Evolutionary conservation across 1,140 invertebrate genomes (phyloP), one percentile per base, ranked within the genome.

Genomic region (Drosophila nannoptera): DNA sequence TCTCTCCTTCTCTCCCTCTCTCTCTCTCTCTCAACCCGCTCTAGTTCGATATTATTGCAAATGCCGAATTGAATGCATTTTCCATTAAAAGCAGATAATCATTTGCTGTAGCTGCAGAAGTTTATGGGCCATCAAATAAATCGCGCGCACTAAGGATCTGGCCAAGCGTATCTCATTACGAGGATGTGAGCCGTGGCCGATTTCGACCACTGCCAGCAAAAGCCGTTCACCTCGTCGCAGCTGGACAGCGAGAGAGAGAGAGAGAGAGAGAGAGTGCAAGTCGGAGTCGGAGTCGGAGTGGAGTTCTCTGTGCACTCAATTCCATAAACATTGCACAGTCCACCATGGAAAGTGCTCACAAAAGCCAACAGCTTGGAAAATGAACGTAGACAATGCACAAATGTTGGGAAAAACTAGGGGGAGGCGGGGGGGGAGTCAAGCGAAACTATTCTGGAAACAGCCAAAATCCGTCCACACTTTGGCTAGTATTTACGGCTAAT

Each of bases 331-430:
- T 48, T 72, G 42, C 61, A 66, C 43, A 67, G 33, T 36, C 53
- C 31, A 45, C 49, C 49, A 22, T 42, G 7, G 38, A 36, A 54
- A 54, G 64, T 49, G 58, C 63, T 43, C 62, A 63, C 59, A 66
- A 80, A 84, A 83, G 31, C 73, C 59, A 83, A 84, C 73, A 76
- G 69, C 68, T 84, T 60, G 80, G 73, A 76, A 83, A 84, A 83
- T 76, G 66, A 80, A 70, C 49, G 73, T 45, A 78, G 69, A 84
- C 69, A 84, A 76, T 84, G 80, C 75, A 83, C 48, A 32, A 62
- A 60, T 42, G 35, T 43, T 43, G 60, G 64, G 36, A 67, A 67
- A 33, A 61, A 59, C 53, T 46, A 68, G 22, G 3, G 22, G 22
- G 22, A 22, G 22, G 22, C 22, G 12, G 14, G 4, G 14, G 4